These are phyloP conservation scores for Macrochelys suwanniensis DNA, from an alignment of 2,797 vertebrate species.

Conservation along the genomic window DNA sequence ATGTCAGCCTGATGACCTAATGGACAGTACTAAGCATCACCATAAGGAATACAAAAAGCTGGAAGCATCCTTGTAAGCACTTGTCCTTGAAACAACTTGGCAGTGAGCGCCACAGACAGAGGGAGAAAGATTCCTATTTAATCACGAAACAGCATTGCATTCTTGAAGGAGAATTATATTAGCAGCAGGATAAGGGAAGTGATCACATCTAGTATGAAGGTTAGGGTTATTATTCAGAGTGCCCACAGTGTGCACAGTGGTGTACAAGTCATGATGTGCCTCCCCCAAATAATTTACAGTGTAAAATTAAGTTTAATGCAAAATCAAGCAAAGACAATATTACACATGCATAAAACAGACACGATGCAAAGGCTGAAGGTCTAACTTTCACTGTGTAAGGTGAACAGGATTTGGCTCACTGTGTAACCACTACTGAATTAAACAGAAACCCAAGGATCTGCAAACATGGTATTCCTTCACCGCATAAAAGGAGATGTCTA, in stretches of 20 bases:
- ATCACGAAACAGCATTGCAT: neutral
- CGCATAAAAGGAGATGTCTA: neutral
- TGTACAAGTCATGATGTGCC: neutral
- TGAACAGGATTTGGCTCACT: neutral
- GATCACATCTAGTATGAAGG: neutral
- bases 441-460: neutral
- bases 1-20: neutral
- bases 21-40: neutral
- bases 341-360: neutral
- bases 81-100: neutral
- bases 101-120: neutral
- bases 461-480: neutral
- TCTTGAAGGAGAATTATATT: neutral
- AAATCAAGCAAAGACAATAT: neutral
- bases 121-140: neutral
- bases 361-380: neutral
- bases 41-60: neutral
- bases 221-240: neutral
- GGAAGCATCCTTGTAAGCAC: neutral
- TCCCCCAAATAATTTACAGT: neutral
- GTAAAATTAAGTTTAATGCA: neutral
- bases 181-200: neutral
- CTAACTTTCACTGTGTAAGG: neutral
- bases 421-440: neutral
- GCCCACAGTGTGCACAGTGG: neutral